A percentile compares a stretch with the other conserved stretches of the same genome.
Conservation (phyloP, 2,113 vertebrate species). For the Neogobius melanostomus region DNA sequence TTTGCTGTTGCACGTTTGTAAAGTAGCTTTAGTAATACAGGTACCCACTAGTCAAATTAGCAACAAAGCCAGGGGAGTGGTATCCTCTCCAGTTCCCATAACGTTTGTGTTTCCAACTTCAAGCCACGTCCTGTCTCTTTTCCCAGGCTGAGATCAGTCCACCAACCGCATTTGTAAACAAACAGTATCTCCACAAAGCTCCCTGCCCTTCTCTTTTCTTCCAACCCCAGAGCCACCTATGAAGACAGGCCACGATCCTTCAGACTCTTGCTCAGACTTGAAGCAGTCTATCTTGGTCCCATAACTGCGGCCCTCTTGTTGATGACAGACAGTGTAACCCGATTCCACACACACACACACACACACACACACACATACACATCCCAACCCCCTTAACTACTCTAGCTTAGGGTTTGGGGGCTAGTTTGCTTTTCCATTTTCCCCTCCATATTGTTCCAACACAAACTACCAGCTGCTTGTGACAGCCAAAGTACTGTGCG, state of each 20-base stretch:
- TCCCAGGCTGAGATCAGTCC: conserved; percentile 28
- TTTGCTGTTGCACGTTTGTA: not conserved
- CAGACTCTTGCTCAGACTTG: conserved; percentile 74
- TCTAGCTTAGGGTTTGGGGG: conserved; percentile 51
- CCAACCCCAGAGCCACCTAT: conserved; percentile 44
- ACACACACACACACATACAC: conserved; percentile 34
- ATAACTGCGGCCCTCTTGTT: conserved; percentile 69
- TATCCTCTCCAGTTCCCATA: not conserved
- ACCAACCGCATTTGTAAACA: conserved; percentile 14
- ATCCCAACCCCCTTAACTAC: conserved; percentile 23
- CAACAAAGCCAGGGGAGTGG: not conserved
- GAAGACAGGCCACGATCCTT: conserved; percentile 43
- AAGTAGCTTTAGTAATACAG: not conserved
- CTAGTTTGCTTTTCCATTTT: conserved; percentile 52
- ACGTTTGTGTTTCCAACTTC: conserved; percentile 10
- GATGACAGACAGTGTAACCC: conserved; percentile 78
- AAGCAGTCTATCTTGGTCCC: conserved; percentile 74
- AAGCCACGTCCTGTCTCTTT: conserved; percentile 54
- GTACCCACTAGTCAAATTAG: conserved; percentile 1
- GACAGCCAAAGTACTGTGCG: conserved; percentile 76
- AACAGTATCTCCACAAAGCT: conserved; percentile 5
- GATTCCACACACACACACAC: conserved; percentile 68
- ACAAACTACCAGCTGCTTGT: conserved; percentile 76
- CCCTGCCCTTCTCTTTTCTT: conserved; percentile 12
- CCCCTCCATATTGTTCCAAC: conserved; percentile 73